Evolutionary conservation across 2,113 vertebrate genomes (phyloP).

Genomic region (Grallaria varia): DNA sequence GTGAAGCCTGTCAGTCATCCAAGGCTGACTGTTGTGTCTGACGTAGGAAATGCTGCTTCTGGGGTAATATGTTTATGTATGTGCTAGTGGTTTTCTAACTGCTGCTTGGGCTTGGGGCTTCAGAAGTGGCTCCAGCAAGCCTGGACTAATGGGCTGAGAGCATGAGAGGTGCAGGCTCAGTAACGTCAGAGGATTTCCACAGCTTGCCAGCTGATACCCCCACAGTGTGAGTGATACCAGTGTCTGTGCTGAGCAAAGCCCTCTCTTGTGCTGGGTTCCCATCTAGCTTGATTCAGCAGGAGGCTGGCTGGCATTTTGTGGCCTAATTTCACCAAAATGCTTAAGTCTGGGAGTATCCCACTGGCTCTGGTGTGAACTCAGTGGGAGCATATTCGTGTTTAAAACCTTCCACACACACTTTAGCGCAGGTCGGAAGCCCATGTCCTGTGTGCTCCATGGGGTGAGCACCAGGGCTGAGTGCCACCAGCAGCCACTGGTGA

Average conservation of each 20-base stretch:
- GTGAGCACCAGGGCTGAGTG: background rate
- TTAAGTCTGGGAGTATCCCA: background rate
- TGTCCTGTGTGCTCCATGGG: background rate
- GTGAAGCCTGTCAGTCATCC: background rate
- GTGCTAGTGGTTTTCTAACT: background rate
- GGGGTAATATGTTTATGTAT: background rate
- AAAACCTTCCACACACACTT: background rate
- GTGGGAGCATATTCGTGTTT: background rate
- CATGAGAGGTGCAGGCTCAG: background rate
- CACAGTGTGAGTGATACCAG: background rate
- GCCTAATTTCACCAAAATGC: background rate
- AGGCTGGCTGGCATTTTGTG: background rate
- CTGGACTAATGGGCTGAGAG: background rate
- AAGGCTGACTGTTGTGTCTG: background rate
- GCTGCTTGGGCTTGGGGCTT: background rate
- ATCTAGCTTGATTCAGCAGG: background rate
- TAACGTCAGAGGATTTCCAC: background rate
- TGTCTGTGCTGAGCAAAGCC: conserved; percentile 31
- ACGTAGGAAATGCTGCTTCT: background rate
- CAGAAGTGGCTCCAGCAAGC: background rate
- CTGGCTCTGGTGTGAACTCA: background rate
- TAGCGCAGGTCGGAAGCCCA: background rate
- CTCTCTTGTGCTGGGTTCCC: background rate
- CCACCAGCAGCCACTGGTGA: background rate
- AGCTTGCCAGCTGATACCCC: background rate